Conservation (phyloP, 2,113 vertebrate genomes). For the Empidonax traillii region DNA sequence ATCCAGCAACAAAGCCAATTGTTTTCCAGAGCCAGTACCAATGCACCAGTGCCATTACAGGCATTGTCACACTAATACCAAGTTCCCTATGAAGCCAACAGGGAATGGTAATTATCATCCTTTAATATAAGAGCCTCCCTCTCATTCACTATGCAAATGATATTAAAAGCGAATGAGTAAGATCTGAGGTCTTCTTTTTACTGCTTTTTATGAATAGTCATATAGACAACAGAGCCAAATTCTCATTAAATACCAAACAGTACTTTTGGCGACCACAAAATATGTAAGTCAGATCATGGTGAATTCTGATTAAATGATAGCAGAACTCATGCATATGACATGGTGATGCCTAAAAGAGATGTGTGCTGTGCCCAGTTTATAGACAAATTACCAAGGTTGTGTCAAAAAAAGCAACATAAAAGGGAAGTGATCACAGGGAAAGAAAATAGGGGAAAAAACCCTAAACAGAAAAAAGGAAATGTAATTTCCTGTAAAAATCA, state of each 20-base stretch:
- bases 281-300: neutral
- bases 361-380: neutral
- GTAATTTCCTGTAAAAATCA: neutral
- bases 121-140: neutral
- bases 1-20: neutral
- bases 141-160: neutral
- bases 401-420: neutral
- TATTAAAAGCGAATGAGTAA: neutral
- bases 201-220: neutral
- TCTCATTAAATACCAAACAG: neutral
- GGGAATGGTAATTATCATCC: neutral
- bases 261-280: neutral
- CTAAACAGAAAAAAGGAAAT: neutral
- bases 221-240: neutral
- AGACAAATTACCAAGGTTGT: neutral
- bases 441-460: neutral
- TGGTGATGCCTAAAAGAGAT: neutral
- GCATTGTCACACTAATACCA: neutral
- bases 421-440: neutral
- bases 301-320: neutral
- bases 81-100: neutral
- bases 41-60: neutral
- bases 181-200: neutral
- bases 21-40: neutral
- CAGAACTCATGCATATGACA: neutral